Percentiles rank a stretch among this genome's conserved stretches.
These are phyloP conservation scores for Leptinotarsa haldemani DNA, from an alignment of 2,888 invertebrate species.

Conservation along the genomic window DNA sequence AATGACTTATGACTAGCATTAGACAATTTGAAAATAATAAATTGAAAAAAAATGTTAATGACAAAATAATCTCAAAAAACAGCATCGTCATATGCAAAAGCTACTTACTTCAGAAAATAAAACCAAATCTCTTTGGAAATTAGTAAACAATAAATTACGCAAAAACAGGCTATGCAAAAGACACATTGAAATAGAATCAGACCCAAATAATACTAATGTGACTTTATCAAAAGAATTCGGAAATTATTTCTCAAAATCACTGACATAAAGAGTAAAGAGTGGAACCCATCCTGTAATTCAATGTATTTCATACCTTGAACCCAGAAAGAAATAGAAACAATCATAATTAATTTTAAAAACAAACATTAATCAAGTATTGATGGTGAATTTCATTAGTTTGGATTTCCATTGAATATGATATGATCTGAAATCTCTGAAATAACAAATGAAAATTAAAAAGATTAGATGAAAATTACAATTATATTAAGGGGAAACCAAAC, in stretches of 20 bases:
- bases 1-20: background rate
- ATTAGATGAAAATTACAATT: too few relatives aligned
- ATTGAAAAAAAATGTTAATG: background rate
- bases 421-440: too few relatives aligned
- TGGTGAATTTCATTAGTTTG: background rate
- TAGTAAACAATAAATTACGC: background rate
- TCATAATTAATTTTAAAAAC: background rate
- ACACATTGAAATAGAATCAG: background rate
- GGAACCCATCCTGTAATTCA: constrained; percentile 6
- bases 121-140: background rate
- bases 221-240: background rate
- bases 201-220: background rate
- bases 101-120: background rate
- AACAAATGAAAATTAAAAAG: too few relatives aligned
- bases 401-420: too few relatives aligned
- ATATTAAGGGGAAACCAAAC: too few relatives aligned
- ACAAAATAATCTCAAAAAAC: background rate
- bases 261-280: background rate
- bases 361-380: background rate
- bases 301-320: constrained; percentile 9
- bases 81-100: background rate
- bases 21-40: background rate
- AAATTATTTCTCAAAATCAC: background rate
- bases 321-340: background rate
- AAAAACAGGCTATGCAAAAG: background rate